A percentile compares a stretch with the other conserved stretches of the same genome.
phyloP scores from a whole-genome alignment of 2,888 invertebrate genomes.

The Pyralis farinalis region DNA sequence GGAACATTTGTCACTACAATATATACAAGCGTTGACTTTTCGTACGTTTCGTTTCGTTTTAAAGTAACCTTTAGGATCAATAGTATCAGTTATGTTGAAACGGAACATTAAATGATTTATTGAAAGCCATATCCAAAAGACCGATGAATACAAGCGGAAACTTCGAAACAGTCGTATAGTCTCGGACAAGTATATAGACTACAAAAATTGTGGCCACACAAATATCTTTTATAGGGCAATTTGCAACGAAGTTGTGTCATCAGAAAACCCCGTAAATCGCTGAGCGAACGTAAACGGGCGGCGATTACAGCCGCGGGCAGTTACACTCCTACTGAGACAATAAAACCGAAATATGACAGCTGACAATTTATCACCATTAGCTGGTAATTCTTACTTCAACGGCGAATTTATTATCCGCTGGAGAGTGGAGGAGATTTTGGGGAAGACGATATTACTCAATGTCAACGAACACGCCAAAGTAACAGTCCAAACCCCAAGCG shows the following conservation, averaged over 20 bases:
- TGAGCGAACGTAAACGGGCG: conserved; percentile 55
- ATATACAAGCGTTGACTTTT: neutral
- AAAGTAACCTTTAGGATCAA: neutral
- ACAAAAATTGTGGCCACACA: conserved; percentile 49
- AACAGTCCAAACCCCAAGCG: conserved; percentile 12
- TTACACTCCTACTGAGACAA: conserved; percentile 48
- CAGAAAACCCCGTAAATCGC: conserved; percentile 64
- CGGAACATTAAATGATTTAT: no score
- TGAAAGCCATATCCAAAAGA: neutral
- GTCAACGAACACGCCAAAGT: conserved; percentile 38
- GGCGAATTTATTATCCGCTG: conserved; percentile 48
- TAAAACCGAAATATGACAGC: conserved; percentile 60
- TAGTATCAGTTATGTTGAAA: neutral
- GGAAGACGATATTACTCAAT: conserved; percentile 52
- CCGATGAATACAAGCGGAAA: neutral
- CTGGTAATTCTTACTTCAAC: conserved; percentile 44
- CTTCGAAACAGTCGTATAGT: neutral
- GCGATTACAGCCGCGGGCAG: conserved; percentile 44
- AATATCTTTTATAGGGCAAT: conserved; percentile 72
- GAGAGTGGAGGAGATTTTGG: conserved; percentile 42
- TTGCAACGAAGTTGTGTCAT: conserved; percentile 67
- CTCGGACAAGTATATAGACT: conserved; percentile 24
- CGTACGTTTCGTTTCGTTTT: no score
- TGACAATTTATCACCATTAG: conserved; percentile 52
- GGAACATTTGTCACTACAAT: conserved; percentile 4